phyloP scores from a whole-genome alignment of 2,888 invertebrate species.

The Serrognathus titanus region DNA sequence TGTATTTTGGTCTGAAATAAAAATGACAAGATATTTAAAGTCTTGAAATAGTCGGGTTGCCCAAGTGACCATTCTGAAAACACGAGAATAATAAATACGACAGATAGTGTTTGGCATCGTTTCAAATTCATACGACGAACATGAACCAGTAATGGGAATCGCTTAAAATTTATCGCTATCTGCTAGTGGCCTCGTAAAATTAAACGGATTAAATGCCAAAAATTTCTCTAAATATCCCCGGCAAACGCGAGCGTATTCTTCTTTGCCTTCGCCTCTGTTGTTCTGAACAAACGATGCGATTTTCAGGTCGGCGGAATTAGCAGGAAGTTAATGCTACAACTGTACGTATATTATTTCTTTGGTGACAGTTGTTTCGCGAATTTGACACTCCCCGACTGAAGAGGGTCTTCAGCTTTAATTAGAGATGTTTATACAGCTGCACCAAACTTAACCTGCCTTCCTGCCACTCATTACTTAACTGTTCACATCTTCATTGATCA shows the following conservation, averaged over 20 bases:
- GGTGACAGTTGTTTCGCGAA: slow-evolving; percentile 26
- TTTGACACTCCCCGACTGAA: slow-evolving; percentile 23
- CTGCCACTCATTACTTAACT: slow-evolving; percentile 18
- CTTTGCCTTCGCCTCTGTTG: not conserved
- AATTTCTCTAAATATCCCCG: not conserved
- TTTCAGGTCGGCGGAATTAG: not conserved
- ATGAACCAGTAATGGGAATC: slow-evolving; percentile 4
- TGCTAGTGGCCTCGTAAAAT: slow-evolving; percentile 3
- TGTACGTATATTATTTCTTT: slow-evolving; percentile 19
- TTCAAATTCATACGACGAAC: slow-evolving; percentile 8
- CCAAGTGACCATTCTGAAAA: slow-evolving; percentile 1
- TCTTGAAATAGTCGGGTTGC: no score
- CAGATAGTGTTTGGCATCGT: slow-evolving; percentile 8
- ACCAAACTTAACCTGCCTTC: slow-evolving; percentile 25
- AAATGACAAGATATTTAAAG: no score
- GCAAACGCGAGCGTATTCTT: not conserved
- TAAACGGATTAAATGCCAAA: slow-evolving; percentile 2
- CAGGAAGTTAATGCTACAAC: slow-evolving; percentile 12
- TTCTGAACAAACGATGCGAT: not conserved
- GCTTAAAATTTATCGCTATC: slow-evolving; percentile 3
- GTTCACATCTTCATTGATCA: slow-evolving; percentile 14
- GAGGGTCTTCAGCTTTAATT: slow-evolving; percentile 23
- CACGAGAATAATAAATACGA: slow-evolving; percentile 11
- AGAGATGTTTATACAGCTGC: slow-evolving; percentile 27
- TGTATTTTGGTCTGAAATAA: no score